Conservation (phyloP, 2,113 vertebrate species). For the Eptatretus burgeri region DNA sequence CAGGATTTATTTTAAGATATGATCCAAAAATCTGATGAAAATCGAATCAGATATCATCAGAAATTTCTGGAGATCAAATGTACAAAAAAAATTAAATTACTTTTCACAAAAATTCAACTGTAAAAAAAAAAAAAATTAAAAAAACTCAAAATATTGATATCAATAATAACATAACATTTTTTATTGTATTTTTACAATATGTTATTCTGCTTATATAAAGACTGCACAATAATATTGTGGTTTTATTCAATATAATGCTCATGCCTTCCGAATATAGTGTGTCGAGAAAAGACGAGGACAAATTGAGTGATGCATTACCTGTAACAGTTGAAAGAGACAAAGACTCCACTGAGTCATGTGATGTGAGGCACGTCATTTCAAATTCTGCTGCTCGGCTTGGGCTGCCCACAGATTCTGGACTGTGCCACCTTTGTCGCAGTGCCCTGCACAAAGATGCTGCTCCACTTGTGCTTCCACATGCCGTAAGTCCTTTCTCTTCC, state of each 20-base stretch:
- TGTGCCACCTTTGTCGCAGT: slow-evolving; percentile 31
- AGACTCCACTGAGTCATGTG: slow-evolving; percentile 70
- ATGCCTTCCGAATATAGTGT: background rate
- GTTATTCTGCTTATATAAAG: background rate
- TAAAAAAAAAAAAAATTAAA: background rate
- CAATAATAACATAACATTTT: background rate
- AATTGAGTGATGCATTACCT: slow-evolving; percentile 21
- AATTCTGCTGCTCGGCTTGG: slow-evolving; percentile 58
- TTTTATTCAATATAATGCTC: background rate
- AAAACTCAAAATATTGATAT: background rate
- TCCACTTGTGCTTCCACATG: slow-evolving; percentile 42
- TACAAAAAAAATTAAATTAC: no score
- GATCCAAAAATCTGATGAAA: no score
- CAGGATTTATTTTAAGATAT: no score
- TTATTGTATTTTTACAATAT: background rate
- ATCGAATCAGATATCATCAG: no score
- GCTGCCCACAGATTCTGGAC: slow-evolving; percentile 57
- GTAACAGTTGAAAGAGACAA: slow-evolving; percentile 54
- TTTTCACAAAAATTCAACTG: background rate
- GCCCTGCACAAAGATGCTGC: slow-evolving; percentile 35
- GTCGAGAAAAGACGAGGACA: no score
- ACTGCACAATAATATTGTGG: background rate
- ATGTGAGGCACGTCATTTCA: slow-evolving; percentile 58
- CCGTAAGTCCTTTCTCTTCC: slow-evolving; percentile 33
- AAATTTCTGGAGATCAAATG: no score